A percentile compares a stretch with the other conserved stretches of the same genome.
Evolutionary conservation across 2,113 vertebrate genomes (phyloP).

Genomic region (Bagarius yarrelli): DNA sequence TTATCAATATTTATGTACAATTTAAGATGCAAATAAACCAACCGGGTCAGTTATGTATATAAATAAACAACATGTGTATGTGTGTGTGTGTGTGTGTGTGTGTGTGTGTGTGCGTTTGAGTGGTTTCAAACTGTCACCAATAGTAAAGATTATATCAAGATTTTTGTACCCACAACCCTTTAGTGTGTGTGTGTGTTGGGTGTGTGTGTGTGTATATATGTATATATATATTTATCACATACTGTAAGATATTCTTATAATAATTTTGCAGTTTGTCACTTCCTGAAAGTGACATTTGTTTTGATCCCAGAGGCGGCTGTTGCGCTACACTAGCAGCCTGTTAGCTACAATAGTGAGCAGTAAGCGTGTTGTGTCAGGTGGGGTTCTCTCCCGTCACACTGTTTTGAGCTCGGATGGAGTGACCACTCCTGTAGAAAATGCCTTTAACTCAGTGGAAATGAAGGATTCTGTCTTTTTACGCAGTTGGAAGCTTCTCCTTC

Average conservation of each 20-base stretch:
- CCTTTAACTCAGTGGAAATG: neutral
- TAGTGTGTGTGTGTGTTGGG: constrained; percentile 6
- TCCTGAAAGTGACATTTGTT: fast-evolving
- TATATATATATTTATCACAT: no score
- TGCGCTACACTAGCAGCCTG: neutral
- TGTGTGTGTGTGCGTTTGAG: constrained; percentile 1
- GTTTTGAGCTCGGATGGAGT: neutral
- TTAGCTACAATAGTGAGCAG: neutral
- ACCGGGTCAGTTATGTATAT: neutral
- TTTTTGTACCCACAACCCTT: no score
- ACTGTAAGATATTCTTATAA: no score
- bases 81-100: neutral
- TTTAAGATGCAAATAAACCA: neutral
- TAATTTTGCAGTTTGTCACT: neutral
- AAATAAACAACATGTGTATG: no score
- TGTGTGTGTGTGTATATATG: neutral
- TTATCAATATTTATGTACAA: neutral
- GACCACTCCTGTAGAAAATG: neutral
- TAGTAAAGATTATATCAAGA: no score
- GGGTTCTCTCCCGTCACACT: neutral
- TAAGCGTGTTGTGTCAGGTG: neutral
- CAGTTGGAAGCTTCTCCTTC: neutral
- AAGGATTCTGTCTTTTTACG: neutral
- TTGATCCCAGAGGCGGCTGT: neutral
- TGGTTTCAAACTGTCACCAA: no score